phyloP scores from a whole-genome alignment of 2,888 invertebrate genomes.

The Entomobrya multifasciata region DNA sequence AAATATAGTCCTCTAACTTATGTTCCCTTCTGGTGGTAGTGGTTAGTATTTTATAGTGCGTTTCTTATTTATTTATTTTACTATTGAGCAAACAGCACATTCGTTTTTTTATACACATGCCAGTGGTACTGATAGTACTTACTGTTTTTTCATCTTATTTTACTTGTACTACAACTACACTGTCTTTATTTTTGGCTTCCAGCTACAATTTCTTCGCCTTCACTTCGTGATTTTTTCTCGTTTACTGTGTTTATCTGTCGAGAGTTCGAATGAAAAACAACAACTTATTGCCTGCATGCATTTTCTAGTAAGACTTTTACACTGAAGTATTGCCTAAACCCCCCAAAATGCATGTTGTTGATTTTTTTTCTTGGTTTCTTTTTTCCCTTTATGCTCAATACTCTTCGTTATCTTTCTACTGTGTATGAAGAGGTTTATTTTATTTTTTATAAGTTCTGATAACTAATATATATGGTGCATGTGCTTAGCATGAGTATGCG shows the following conservation, averaged over 20 bases:
- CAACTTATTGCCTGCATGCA: neutral
- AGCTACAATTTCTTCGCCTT: slow-evolving; percentile 48
- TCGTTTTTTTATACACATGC: neutral
- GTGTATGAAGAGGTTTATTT: slow-evolving; percentile 10
- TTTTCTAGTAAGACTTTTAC: neutral
- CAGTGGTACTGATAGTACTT: neutral
- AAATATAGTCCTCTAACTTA: neutral
- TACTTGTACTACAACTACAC: neutral
- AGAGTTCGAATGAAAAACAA: slow-evolving; percentile 2
- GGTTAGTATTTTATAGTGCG: neutral
- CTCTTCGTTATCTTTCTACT: too few relatives aligned
- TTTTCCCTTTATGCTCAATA: too few relatives aligned
- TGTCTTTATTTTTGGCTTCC: slow-evolving; percentile 37
- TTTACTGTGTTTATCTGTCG: neutral
- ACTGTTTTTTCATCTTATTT: slow-evolving; percentile 6
- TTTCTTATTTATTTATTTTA: neutral
- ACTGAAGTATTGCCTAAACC: slow-evolving; percentile 13
- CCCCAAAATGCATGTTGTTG: slow-evolving; percentile 1
- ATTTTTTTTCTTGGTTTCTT: slow-evolving; percentile 35
- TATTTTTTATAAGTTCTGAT: slow-evolving; percentile 35
- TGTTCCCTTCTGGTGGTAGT: too few relatives aligned
- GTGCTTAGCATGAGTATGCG: neutral
- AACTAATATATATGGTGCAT: neutral
- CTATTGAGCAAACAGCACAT: neutral
- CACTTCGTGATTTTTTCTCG: slow-evolving; percentile 35